A percentile compares a stretch with the other conserved stretches of the same genome.
Evolutionary conservation across 2,797 vertebrate species (phyloP).

Genomic region (Cynopterus sphinx): DNA sequence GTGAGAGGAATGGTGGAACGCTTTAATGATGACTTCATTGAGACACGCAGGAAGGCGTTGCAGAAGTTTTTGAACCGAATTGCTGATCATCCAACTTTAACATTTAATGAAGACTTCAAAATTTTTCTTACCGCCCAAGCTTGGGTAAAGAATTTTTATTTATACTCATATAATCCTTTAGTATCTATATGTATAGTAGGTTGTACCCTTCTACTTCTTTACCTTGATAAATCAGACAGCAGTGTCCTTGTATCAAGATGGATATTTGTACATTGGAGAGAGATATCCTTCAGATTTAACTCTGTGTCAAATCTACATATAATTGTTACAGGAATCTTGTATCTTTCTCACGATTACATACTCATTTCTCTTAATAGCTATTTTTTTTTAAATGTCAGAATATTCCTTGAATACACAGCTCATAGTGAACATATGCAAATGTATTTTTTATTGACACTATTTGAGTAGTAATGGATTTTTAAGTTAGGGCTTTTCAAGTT

Average conservation of each 20-base stretch:
- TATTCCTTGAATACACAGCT: background rate
- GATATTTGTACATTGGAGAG: background rate
- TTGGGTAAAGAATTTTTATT: slow-evolving; percentile 83
- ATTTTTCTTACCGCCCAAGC: slow-evolving; percentile 94
- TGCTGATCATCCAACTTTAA: slow-evolving; percentile 94
- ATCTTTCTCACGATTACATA: background rate
- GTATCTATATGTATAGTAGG: background rate
- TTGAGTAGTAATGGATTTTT: background rate
- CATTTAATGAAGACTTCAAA: slow-evolving; percentile 93
- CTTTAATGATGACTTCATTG: slow-evolving; percentile 96
- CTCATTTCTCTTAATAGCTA: background rate
- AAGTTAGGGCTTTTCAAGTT: background rate
- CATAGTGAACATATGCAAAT: background rate
- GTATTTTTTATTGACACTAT: background rate
- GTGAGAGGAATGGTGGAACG: slow-evolving; percentile 98
- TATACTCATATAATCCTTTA: background rate
- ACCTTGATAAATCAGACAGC: background rate
- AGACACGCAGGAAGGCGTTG: slow-evolving; percentile 94
- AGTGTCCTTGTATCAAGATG: background rate
- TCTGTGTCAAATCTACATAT: background rate
- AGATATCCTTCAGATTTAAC: background rate
- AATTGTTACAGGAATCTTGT: background rate
- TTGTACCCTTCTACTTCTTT: background rate
- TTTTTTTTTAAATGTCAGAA: background rate
- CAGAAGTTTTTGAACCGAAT: slow-evolving; percentile 94